Base-by-base conservation (phyloP, 1,140 invertebrate genomes). In the Calliopsis andreniformis region DNA sequence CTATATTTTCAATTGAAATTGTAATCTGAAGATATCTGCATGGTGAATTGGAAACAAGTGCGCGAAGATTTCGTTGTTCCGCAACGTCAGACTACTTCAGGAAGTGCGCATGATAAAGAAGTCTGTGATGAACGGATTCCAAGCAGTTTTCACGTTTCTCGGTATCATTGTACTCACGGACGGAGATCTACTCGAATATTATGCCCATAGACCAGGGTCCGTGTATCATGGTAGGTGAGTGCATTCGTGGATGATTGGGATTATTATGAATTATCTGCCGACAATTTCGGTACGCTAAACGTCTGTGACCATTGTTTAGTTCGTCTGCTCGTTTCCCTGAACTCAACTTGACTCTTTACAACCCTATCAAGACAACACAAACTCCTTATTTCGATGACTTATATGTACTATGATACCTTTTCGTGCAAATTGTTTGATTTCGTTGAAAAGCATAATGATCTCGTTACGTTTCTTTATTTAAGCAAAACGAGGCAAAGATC, bases 181-280 rank as follows among this genome's bases (percentile, higher is more conserved):
- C 59, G 35, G 67, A 47, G 45, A 53, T 28, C 5, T 78, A 14
- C 72, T 85, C 25, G 79, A 87, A n/a, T 78, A 81, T 45, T 80
- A 79, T 7, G 45, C 10, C 25, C 56, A 66, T 45, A 51, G 43
- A 25, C 25, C 80, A 7, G 80, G 59, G 62, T 85, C 72, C 32
- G 76, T 86, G 51, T 84, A 85, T 55, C 87, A 88, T 63, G 87
- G 87, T 85, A 85, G 87, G 87, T 87, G 68, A 88, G 87, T 86
- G 68, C 42, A 56, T 62, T 70, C 63, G 39, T 45, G 25, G 56
- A n/a, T n/a, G n/a, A 53, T 49, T 35, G 39, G 20, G 16, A 49
- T 43, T 12, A 18, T 28, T 47, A 45, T 6, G 20, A 25, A 51
- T 58, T 47, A 25, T 1, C 25, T 8, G n/a, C 12, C 18, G 14